phyloP scores from a whole-genome alignment of 2,888 invertebrate genomes.

The Nineta flava region DNA sequence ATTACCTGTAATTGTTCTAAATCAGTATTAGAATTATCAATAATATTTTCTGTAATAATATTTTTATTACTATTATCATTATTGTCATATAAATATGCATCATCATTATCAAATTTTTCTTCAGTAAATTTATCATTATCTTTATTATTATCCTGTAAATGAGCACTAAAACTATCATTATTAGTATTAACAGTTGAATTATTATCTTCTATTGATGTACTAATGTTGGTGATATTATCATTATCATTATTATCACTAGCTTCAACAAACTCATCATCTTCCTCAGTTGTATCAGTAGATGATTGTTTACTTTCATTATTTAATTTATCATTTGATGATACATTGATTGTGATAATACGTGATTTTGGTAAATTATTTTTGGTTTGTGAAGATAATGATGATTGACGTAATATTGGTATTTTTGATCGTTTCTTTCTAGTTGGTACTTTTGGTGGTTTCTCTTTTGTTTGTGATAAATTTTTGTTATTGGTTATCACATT shows the following conservation, averaged over 20 bases:
- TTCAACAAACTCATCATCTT: neutral
- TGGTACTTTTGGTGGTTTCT: conserved; percentile 15
- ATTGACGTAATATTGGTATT: conserved; percentile 20
- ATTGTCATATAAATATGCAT: conserved; percentile 14
- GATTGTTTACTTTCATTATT: neutral
- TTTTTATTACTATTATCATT: conserved; percentile 12
- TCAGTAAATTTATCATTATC: conserved; percentile 16
- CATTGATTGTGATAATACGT: neutral
- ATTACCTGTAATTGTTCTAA: conserved; percentile 5
- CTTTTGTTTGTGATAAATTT: conserved; percentile 12
- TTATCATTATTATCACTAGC: neutral
- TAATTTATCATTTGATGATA: neutral
- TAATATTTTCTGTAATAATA: conserved; percentile 2
- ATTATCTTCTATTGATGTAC: conserved; percentile 10
- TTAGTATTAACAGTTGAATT: conserved; percentile 16
- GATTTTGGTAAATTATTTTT: conserved; percentile 4
- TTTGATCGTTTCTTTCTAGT: conserved; percentile 20
- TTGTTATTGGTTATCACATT: neutral
- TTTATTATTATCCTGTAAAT: conserved; percentile 8
- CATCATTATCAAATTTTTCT: conserved; percentile 24
- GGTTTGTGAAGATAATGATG: neutral
- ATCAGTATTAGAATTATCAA: neutral
- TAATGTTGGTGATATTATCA: conserved; percentile 6
- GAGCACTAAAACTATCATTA: conserved; percentile 13
- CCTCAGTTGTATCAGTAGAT: neutral